Percentiles rank a stretch among this genome's conserved stretches.
Conservation (phyloP, 1,140 invertebrate species). For the Rhynchophorus ferrugineus region DNA sequence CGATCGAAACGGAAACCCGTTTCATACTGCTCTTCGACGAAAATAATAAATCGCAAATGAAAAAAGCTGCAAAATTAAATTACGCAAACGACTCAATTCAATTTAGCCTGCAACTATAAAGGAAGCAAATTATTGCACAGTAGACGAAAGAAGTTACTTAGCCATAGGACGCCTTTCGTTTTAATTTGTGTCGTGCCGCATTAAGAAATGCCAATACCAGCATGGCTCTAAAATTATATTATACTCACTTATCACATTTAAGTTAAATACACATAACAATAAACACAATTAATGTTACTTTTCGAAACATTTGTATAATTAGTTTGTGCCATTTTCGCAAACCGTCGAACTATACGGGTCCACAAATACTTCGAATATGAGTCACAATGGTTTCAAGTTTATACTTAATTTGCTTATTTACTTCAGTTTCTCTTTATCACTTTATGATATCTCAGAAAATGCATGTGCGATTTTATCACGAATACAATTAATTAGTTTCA, state of each 20-base stretch:
- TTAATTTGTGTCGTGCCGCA: constrained; percentile 10
- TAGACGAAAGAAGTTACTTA: constrained; percentile 11
- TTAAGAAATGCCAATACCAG: constrained; percentile 14
- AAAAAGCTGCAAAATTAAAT: neutral
- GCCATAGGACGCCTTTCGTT: constrained; percentile 2
- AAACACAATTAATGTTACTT: constrained; percentile 13
- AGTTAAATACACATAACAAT: constrained; percentile 14
- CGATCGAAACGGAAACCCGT: neutral
- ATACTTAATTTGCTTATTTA: too few relatives aligned
- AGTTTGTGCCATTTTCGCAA: neutral
- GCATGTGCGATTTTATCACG: too few relatives aligned
- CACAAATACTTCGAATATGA: too few relatives aligned
- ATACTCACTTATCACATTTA: constrained; percentile 15
- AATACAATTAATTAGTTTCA: too few relatives aligned
- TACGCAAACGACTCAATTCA: constrained; percentile 1
- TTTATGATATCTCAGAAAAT: too few relatives aligned
- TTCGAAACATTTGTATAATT: constrained; percentile 14
- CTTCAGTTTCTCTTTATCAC: too few relatives aligned
- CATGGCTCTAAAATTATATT: constrained; percentile 13
- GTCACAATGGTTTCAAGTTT: too few relatives aligned
- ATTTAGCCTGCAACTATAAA: constrained; percentile 1
- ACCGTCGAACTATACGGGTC: too few relatives aligned
- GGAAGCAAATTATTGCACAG: constrained; percentile 5
- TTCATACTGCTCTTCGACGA: neutral
- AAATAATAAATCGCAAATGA: neutral